A percentile compares a stretch with the other conserved stretches of the same genome.
phyloP scores from a whole-genome alignment of 2,888 invertebrate species.

The Leuctra nigra region DNA sequence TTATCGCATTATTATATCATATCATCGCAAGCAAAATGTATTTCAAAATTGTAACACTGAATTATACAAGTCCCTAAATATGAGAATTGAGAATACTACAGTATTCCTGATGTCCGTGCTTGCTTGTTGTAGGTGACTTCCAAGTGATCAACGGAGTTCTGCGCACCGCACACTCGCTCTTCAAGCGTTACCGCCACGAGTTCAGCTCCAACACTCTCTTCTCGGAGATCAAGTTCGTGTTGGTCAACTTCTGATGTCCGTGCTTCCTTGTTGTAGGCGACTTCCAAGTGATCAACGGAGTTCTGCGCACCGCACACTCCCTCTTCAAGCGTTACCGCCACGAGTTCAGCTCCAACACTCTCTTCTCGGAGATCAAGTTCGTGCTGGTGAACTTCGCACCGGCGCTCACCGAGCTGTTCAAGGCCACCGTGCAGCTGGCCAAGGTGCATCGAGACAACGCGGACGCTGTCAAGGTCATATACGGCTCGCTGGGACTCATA shows the following conservation, averaged over 20 bases:
- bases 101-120: too few relatives aligned
- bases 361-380: slow-evolving; percentile 97
- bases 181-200: slow-evolving; percentile 92
- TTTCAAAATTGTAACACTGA: too few relatives aligned
- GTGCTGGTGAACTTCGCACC: slow-evolving; percentile 91
- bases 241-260: slow-evolving; percentile 91
- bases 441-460: slow-evolving; percentile 70
- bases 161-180: slow-evolving; percentile 92
- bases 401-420: slow-evolving; percentile 86
- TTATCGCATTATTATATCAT: too few relatives aligned
- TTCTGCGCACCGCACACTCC: slow-evolving; percentile 92
- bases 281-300: slow-evolving; percentile 91
- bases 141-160: slow-evolving; percentile 91
- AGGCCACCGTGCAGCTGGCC: slow-evolving; percentile 78
- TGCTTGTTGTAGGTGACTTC: slow-evolving; percentile 80
- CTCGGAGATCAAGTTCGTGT: slow-evolving; percentile 94
- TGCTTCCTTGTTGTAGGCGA: slow-evolving; percentile 59
- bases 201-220: slow-evolving; percentile 92
- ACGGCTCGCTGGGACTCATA: slow-evolving; percentile 79
- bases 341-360: slow-evolving; percentile 88
- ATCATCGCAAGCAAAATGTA: too few relatives aligned
- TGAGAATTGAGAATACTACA: too few relatives aligned
- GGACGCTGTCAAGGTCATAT: slow-evolving; percentile 77
- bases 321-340: slow-evolving; percentile 92
- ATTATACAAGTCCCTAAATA: too few relatives aligned